Percentiles rank a stretch among this genome's conserved stretches.
These are phyloP conservation scores for Halcyon smyrnensis DNA, from an alignment of 2,797 vertebrate genomes.

Conservation along the genomic window DNA sequence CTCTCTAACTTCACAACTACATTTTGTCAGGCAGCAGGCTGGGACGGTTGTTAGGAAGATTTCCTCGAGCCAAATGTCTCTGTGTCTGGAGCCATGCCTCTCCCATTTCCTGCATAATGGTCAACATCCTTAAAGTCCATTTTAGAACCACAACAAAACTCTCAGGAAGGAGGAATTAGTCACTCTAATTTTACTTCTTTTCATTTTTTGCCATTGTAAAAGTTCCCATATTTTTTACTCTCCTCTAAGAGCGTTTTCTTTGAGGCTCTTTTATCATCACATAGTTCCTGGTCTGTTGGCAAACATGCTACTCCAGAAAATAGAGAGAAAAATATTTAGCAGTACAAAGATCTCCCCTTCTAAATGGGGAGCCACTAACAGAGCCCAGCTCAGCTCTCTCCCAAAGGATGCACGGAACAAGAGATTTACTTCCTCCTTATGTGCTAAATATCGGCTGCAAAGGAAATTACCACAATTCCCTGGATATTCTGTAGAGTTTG, in stretches of 20 bases:
- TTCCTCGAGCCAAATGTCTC: not conserved
- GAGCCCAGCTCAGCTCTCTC: not conserved
- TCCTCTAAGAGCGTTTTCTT: not conserved
- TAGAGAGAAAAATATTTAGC: not conserved
- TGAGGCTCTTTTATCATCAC: not conserved
- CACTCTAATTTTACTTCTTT: not conserved
- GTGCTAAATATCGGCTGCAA: rapidly evolving
- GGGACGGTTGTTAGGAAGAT: not conserved
- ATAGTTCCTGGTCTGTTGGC: not conserved
- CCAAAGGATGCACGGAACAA: not conserved
- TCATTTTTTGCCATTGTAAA: not conserved
- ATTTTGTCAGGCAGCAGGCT: not conserved
- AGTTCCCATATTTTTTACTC: not conserved
- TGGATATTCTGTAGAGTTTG: not conserved
- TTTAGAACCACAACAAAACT: not conserved
- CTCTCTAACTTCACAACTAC: not conserved
- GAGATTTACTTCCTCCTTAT: not conserved
- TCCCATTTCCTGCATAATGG: not conserved
- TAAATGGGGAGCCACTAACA: not conserved
- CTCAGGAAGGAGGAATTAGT: not conserved
- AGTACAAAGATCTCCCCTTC: not conserved
- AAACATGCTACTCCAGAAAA: not conserved
- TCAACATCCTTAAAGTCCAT: not conserved
- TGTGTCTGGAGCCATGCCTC: not conserved
- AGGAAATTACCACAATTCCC: not conserved